Base-by-base conservation (phyloP, 2,113 vertebrate species). In the Centropristis striata region DNA sequence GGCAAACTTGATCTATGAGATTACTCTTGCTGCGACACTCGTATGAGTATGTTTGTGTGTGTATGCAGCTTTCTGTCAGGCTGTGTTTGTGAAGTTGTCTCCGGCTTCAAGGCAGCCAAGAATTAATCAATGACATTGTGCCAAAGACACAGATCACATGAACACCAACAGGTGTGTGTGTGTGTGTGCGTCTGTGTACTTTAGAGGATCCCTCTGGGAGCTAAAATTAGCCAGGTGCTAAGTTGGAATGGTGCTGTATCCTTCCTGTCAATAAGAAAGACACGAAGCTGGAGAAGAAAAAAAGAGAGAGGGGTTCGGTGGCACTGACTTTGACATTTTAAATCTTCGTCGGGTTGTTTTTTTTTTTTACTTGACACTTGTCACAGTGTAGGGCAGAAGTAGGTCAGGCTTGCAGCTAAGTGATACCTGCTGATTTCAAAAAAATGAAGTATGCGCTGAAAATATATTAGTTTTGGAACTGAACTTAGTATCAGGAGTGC, bases 161-260 rank as follows among this genome's bases (percentile, higher is more conserved):
- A 53, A 20, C 37, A 42, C 36, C 64, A 88, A 87, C 89, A 92
- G 82, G 86, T 88, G 89, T 88, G 74, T 86, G 74, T 74, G 61
- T 89, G 78, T 85, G 76, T 73, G 81, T 71, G 60, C 61, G 16
- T 71, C 60, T 75, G 16, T 61, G 69, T 73, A 27, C 65, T 72
- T 75, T 15, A 67, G 64, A 67, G 58, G 42, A 78, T 63, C 78
- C 71, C 58, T 79, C 23, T 21, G 57, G 51, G 58, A 59, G 84
- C 90, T 89, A 92, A 93, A 92, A 83, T 92, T 91, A 92, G 55
- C 72, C 55, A 71, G 74, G 88, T 89, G 91, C 78, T 88, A 91
- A 92, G 70, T 86, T 80, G 53, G 59, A 86, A 25, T 14, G 6
- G 47, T 37, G 51, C 50, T 68, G 23, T 42, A 71, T 81, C 28